A percentile compares a stretch with the other conserved stretches of the same genome.
Evolutionary conservation across 2,797 vertebrate genomes (phyloP).

Genomic region (Hephaestus fuliginosus): DNA sequence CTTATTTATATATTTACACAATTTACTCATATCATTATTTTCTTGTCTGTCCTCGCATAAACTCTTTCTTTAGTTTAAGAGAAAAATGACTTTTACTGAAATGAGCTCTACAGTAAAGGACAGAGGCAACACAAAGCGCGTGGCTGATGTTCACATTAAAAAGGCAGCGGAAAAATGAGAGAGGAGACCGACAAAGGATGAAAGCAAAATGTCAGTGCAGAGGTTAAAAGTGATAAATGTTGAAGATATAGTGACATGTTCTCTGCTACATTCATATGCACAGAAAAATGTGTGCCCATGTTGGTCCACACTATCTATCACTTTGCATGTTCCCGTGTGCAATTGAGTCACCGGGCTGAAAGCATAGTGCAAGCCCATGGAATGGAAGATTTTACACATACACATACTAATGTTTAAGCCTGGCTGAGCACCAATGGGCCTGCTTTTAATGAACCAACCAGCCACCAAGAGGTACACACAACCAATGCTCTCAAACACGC

Average conservation of each 20-base stretch:
- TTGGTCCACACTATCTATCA: slow-evolving; percentile 1
- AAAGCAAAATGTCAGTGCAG: not conserved
- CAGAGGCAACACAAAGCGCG: not conserved
- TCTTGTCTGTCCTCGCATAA: not conserved
- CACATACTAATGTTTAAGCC: slow-evolving; percentile 36
- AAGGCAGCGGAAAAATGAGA: not conserved
- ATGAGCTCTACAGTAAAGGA: not conserved
- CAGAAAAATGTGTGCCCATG: slow-evolving; percentile 12
- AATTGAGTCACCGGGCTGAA: slow-evolving; percentile 31
- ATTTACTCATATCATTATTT: not conserved
- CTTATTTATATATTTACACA: not conserved
- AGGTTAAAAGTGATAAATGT: slow-evolving; percentile 10
- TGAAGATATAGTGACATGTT: not conserved
- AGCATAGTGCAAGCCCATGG: slow-evolving; percentile 8
- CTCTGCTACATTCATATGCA: slow-evolving; percentile 1
- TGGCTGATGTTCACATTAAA: not conserved
- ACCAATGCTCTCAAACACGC: slow-evolving; percentile 19
- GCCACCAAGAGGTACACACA: slow-evolving; percentile 45
- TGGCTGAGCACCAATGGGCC: slow-evolving; percentile 57
- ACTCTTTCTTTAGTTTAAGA: not conserved
- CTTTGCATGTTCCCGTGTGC: slow-evolving; percentile 16
- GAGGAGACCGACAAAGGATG: not conserved
- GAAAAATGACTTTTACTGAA: not conserved
- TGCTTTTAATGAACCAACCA: slow-evolving; percentile 60
- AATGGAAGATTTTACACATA: slow-evolving; percentile 28